These are phyloP conservation scores for Belgica antarctica DNA, from an alignment of 2,888 invertebrate genomes.

Conservation along the genomic window DNA sequence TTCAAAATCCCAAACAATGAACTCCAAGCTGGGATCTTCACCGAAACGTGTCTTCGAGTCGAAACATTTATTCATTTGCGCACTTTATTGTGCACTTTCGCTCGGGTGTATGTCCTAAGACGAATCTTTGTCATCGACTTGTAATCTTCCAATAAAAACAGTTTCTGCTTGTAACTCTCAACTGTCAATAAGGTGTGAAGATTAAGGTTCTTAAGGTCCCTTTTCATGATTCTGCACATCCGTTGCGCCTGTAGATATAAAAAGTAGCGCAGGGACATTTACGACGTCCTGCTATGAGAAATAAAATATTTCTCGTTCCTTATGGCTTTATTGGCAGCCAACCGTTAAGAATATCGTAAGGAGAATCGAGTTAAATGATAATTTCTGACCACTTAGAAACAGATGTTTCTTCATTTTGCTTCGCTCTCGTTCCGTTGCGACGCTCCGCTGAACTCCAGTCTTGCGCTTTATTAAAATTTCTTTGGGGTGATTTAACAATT, in stretches of 20 bases:
- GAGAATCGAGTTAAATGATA: conserved; percentile 27
- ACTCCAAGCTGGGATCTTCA: conserved; percentile 3
- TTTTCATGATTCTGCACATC: conserved; percentile 38
- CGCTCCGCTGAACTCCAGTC: conserved; percentile 32
- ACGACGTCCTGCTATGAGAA: neutral
- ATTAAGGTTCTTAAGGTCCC: conserved; percentile 35
- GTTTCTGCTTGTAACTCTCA: neutral
- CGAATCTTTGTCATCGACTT: conserved; percentile 15
- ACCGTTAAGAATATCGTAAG: conserved; percentile 22
- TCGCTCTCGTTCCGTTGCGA: conserved; percentile 7
- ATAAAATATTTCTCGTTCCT: neutral
- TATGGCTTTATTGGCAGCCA: conserved; percentile 5
- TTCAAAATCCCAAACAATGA: conserved; percentile 24
- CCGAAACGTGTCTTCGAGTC: neutral
- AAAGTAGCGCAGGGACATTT: neutral
- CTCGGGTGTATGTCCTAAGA: conserved; percentile 40
- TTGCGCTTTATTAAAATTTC: conserved; percentile 25
- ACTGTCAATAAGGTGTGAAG: conserved; percentile 18
- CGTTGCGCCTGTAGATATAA: conserved; percentile 11
- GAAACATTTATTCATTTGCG: too few relatives aligned
- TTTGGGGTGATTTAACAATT: conserved; percentile 35
- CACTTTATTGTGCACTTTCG: conserved; percentile 22
- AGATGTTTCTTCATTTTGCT: conserved; percentile 29
- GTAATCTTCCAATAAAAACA: conserved; percentile 6
- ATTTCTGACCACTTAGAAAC: conserved; percentile 43